These are phyloP conservation scores for Itoplectis maculator DNA, from an alignment of 2,888 invertebrate genomes.

Conservation along the genomic window DNA sequence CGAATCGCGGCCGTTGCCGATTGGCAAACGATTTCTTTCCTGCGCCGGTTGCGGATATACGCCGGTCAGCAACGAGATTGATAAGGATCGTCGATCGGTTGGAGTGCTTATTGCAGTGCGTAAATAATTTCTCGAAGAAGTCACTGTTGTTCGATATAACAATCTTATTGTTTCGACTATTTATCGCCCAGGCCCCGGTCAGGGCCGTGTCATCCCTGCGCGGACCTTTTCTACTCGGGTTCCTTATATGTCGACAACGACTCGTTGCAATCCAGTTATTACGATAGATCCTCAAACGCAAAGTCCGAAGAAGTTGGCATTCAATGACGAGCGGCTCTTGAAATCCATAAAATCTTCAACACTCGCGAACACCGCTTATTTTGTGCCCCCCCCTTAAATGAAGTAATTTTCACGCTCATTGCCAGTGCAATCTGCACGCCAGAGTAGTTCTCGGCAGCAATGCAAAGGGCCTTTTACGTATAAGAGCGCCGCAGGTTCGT, in stretches of 20 bases:
- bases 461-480: constrained; percentile 31
- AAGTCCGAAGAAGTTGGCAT: neutral
- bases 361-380: constrained; percentile 53
- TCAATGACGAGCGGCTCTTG: constrained; percentile 31
- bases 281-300: neutral
- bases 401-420: constrained; percentile 60
- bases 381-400: constrained; percentile 52
- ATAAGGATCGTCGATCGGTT: constrained; percentile 67
- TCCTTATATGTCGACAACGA: no score
- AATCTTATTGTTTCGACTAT: no score
- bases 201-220: no score
- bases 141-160: no score
- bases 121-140: constrained; percentile 63
- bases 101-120: constrained; percentile 67
- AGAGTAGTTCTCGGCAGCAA: constrained; percentile 11
- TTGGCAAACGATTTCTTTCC: constrained; percentile 49
- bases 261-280: neutral
- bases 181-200: no score
- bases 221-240: no score
- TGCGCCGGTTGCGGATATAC: constrained; percentile 17
- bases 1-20: constrained; percentile 29
- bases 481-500: constrained; percentile 51
- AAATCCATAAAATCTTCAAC: constrained; percentile 50
- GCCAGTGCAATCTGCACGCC: constrained; percentile 60
- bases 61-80: constrained; percentile 42